phyloP scores from a whole-genome alignment of 2,113 vertebrate genomes.

The Tiliqua scincoides region DNA sequence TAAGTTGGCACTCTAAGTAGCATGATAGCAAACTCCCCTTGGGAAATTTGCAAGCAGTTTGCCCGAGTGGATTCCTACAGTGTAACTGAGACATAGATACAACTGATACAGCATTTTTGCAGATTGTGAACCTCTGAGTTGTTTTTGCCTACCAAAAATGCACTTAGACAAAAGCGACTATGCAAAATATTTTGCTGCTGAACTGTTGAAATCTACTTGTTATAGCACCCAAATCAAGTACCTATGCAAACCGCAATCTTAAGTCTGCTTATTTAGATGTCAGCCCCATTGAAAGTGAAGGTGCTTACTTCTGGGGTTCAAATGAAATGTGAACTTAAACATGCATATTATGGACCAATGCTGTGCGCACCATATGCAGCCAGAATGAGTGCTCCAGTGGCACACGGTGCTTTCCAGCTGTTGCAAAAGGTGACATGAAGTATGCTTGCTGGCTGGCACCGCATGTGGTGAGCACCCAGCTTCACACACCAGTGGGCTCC shows the following conservation, averaged over 20 bases:
- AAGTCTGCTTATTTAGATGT: neutral
- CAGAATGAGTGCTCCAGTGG: too few species aligned
- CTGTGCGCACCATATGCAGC: too few species aligned
- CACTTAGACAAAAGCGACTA: neutral
- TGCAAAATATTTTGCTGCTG: too few species aligned
- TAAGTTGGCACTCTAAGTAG: neutral
- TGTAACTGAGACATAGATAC: neutral
- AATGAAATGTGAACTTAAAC: too few species aligned
- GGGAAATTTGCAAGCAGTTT: neutral
- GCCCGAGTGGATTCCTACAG: neutral
- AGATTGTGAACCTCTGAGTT: neutral
- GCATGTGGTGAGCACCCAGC: too few species aligned
- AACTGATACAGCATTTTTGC: neutral
- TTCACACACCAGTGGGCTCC: too few species aligned
- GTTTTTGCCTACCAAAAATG: neutral
- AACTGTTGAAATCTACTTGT: too few species aligned
- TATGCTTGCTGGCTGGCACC: too few species aligned
- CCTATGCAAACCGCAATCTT: neutral
- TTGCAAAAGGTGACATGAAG: too few species aligned
- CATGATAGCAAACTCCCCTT: neutral
- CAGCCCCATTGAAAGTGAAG: neutral
- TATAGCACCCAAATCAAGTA: too few species aligned
- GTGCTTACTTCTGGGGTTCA: neutral
- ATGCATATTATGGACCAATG: too few species aligned
- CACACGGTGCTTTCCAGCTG: too few species aligned